These are phyloP conservation scores for Champsocephalus esox DNA, from an alignment of 2,797 vertebrate species.

Conservation along the genomic window DNA sequence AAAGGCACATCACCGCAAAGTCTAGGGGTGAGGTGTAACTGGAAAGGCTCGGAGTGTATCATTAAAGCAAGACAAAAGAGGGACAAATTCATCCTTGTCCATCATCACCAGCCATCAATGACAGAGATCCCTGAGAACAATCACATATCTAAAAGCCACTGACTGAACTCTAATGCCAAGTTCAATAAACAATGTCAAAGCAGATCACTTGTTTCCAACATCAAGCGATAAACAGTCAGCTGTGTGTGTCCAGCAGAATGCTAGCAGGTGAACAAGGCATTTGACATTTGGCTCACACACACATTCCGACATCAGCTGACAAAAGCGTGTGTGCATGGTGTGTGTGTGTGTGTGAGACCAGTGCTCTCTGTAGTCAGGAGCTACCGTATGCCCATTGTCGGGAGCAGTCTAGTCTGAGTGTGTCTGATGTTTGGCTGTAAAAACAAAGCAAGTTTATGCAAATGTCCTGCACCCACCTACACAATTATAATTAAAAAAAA, in stretches of 20 bases:
- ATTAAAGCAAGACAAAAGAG: background rate
- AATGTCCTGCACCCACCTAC: background rate
- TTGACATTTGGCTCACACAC: conserved; percentile 66
- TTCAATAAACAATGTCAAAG: conserved; percentile 26
- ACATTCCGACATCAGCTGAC: conserved; percentile 78
- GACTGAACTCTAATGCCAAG: conserved; percentile 13
- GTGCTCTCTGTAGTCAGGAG: conserved; percentile 11
- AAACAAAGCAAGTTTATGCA: background rate
- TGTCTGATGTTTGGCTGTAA: too few relatives aligned
- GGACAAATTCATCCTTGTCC: background rate
- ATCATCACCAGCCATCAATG: background rate
- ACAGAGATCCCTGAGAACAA: background rate
- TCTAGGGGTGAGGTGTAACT: background rate
- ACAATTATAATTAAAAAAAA: too few relatives aligned
- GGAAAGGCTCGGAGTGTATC: background rate
- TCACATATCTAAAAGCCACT: background rate
- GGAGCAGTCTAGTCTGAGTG: background rate
- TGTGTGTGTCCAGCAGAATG: conserved; percentile 43
- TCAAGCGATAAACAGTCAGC: conserved; percentile 27
- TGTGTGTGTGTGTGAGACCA: background rate
- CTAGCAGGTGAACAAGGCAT: conserved; percentile 73
- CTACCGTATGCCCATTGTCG: conserved; percentile 5
- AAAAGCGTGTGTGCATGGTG: conserved; percentile 22
- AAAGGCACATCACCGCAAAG: too few relatives aligned
- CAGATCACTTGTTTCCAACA: conserved; percentile 16